phyloP scores from a whole-genome alignment of 2,888 invertebrate species.

The Andrena dorsata region DNA sequence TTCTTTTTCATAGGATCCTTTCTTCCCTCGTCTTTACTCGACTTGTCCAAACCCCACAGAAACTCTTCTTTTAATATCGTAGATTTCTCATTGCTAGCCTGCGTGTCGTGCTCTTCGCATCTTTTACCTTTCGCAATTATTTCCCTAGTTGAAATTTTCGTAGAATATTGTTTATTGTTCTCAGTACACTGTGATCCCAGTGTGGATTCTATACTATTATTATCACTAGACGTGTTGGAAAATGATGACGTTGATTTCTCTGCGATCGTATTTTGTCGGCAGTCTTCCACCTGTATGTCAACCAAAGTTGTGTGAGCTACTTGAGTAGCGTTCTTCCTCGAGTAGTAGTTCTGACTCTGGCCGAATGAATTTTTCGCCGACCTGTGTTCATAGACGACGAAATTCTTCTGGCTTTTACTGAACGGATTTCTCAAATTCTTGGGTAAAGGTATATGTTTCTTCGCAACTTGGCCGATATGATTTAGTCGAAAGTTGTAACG shows the following conservation, averaged over 20 bases:
- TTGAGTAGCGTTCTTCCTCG: constrained; percentile 51
- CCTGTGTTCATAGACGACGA: constrained; percentile 47
- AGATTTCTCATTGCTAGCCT: constrained; percentile 37
- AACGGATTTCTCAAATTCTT: constrained; percentile 65
- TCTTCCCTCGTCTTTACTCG: constrained; percentile 66
- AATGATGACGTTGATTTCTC: constrained; percentile 71
- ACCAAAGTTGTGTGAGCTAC: constrained; percentile 70
- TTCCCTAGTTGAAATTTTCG: constrained; percentile 68
- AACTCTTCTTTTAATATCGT: constrained; percentile 70
- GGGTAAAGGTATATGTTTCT: constrained; percentile 60
- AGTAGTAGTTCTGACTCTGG: constrained; percentile 44
- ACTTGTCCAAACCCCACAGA: constrained; percentile 72
- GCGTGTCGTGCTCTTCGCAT: constrained; percentile 45
- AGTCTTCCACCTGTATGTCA: constrained; percentile 79
- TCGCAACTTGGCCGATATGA: constrained; percentile 53
- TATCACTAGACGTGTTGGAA: constrained; percentile 64
- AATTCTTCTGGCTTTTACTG: constrained; percentile 57
- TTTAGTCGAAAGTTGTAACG: constrained; percentile 51
- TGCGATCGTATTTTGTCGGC: constrained; percentile 64
- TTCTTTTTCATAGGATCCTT: constrained; percentile 64
- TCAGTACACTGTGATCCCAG: constrained; percentile 69
- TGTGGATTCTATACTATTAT: constrained; percentile 73
- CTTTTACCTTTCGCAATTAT: constrained; percentile 63
- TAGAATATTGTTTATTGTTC: constrained; percentile 68
- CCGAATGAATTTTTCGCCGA: constrained; percentile 65